Base-by-base conservation (phyloP, 2,888 invertebrate species). In the Kryphioiulus occultus region DNA sequence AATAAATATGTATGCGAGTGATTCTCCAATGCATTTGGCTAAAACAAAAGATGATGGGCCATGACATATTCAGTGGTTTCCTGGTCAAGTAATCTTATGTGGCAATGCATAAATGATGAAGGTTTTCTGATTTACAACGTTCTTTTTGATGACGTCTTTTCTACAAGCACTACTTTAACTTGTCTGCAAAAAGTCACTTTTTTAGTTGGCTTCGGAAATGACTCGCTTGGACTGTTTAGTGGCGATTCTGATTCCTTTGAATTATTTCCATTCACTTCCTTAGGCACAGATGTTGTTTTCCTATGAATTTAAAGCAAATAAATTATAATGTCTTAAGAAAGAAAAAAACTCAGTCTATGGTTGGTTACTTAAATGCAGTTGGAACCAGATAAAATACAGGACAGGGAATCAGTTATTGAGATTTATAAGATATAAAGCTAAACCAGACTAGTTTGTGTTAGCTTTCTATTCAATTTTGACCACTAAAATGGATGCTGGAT, bases 151-250 rank as follows among this genome's bases (percentile, higher is more conserved):
- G 84, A 35, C 9, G 12, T 0, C 35, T 35, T 35, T 84, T 84
- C 84, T 3, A 35, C 10, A 84, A 19, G 12, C 10, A 5, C 0
- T 84, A 35, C 35, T 84, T 68, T 0, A 26, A 86, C 53, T 22
- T 22, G 12, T 47, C 47, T 7, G 26, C 86, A 26, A 86, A 86
- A 86, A 12, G 47, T 86, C 9, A 86, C 86, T 86, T 22, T 86
- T 86, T 47, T 86, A 32, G 0, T 17, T 47, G 19, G 47, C n/a
- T 84, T 84, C 10, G 32, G 12, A 32, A 1, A 0, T 19, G 84
- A 9, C 15, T n/a, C 22, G 9, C 0, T 59, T 0, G 22, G 22
- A n/a, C 84, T 84, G 84, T 15, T 84, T 30, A 3, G 32, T 32
- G 35, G 10, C 35, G 84, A 1, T 84, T 35, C 22, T 35, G 84